These are phyloP conservation scores for Atlantisia rogersi DNA, from an alignment of 2,113 vertebrate genomes.

Conservation along the genomic window DNA sequence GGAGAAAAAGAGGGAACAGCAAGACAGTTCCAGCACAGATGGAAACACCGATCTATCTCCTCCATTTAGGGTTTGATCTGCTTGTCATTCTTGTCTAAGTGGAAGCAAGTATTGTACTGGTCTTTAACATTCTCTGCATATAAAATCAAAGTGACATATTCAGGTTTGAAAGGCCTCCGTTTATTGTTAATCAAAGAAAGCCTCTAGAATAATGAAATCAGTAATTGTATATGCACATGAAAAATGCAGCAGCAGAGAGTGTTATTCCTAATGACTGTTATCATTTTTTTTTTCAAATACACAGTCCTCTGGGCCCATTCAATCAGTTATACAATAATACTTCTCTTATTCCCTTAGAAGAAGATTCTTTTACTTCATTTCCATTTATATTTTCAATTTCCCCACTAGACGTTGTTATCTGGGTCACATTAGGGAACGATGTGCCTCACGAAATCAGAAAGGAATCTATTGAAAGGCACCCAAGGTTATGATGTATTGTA, in stretches of 20 bases:
- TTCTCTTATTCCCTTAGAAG: constrained; percentile 71
- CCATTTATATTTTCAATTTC: constrained; percentile 85
- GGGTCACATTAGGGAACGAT: constrained; percentile 80
- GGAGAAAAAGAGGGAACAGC: not conserved
- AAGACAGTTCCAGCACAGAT: not conserved
- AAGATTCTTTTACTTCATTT: constrained; percentile 83
- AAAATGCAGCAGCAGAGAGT: constrained; percentile 60
- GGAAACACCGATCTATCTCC: constrained; percentile 16
- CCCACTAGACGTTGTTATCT: constrained; percentile 84
- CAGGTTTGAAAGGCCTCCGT: constrained; percentile 64
- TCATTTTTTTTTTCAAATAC: constrained; percentile 39
- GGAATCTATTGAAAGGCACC: constrained; percentile 74
- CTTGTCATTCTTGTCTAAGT: constrained; percentile 68
- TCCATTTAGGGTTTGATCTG: constrained; percentile 57
- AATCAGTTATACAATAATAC: constrained; percentile 79
- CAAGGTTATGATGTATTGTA: constrained; percentile 71
- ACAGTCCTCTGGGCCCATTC: constrained; percentile 70
- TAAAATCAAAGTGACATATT: constrained; percentile 70
- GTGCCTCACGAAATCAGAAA: constrained; percentile 75
- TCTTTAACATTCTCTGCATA: constrained; percentile 58
- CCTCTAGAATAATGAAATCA: constrained; percentile 70
- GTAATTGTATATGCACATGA: constrained; percentile 71
- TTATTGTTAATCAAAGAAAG: constrained; percentile 79
- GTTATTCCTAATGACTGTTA: constrained; percentile 73
- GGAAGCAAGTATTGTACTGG: constrained; percentile 37